Base-by-base conservation (phyloP, 1,140 invertebrate species). In the Drosophila pachea region DNA sequence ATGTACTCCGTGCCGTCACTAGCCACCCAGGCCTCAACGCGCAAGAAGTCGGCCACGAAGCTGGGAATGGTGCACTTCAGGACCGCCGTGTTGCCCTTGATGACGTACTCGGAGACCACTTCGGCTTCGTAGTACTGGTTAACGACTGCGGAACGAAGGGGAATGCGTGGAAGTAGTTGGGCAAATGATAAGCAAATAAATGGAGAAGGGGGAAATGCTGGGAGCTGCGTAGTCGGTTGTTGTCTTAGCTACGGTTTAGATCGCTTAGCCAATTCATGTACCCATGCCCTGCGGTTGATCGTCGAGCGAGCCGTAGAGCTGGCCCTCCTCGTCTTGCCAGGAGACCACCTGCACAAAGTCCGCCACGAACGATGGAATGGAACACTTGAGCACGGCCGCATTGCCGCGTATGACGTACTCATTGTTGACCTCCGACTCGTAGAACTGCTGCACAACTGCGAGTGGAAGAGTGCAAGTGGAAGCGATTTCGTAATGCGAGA, bases 61-160 rank as follows among this genome's bases (percentile, higher is more conserved):
- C 94, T 95, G 12, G 97, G 97, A 76, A 98, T 97, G 74, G 94
- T 95, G 89, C 97, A 98, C 90, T 97, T 97, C 42, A 98, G 90
- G 50, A 98, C 94, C 16, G 96, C 97, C 47, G 96, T 95, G 90
- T 97, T 97, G 53, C 96, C 97, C 60, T 95, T 92, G 82, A 97
- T 97, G 31, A 97, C 95, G 90, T 97, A 97, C 83, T 97, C 96
- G 42, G 96, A 96, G n/a, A 96, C 94, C 53, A 97, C 95, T 90
- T 97, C 95, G 16, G 96, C 94, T 89, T 97, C 95, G 90, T 97
- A 98, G 89, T 95, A 94, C 89, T 97, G 95, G 84, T 94, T 95
- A 35, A 97, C 95, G 88, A 98, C 97, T 89, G 76, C 6, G 75
- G n/a, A n/a, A n/a, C n/a, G 82, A 52, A 68, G 42, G 29, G 32